Evolutionary conservation across 2,888 invertebrate genomes (phyloP), one percentile per base, ranked within the genome.

Genomic region (Thumatha senex): DNA sequence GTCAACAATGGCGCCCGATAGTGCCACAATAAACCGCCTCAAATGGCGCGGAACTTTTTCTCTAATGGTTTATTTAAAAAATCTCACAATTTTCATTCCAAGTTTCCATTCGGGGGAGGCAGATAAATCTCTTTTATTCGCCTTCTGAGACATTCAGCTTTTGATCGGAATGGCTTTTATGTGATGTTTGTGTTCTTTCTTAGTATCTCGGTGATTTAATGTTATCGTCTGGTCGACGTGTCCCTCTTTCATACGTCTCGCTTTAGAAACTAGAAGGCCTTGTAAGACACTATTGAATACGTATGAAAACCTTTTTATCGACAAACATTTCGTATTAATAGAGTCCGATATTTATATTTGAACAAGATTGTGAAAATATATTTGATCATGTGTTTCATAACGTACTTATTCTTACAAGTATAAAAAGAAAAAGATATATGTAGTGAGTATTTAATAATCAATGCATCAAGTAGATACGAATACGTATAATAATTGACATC

Each of bases 1-100:
- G 77, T 78, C 82, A 84, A 86, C 86, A 89, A 87, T 77, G 78
- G 84, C 81, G 67, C 79, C 75, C 82, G 82, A 88, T 86, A 84
- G 86, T 82, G 82, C 74, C 77, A 86, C 86, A 85, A 87, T 89
- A 86, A 84, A 86, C 85, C 84, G 83, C 86, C 82, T 86, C 81
- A 86, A 89, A 89, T 88, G 87, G 87, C 70, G 80, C 86, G 88
- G 87, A 89, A 89, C 89, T 89, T 90, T 89, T 89, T 87, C 86
- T 86, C 78, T 87, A 87, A 88, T 88, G 88, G 85, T 89, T 89
- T 89, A 87, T 89, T 90, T 89, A 87, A 88, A 88, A 83, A 89
- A 89, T 87, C 84, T 81, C 78, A 83, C 84, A 86, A 81, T 89
- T 89, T 88, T 86, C 86, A 88, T 86, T 87, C 79, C 76, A 80